phyloP scores from a whole-genome alignment of 1,140 invertebrate genomes.

The Uloborus diversus region DNA sequence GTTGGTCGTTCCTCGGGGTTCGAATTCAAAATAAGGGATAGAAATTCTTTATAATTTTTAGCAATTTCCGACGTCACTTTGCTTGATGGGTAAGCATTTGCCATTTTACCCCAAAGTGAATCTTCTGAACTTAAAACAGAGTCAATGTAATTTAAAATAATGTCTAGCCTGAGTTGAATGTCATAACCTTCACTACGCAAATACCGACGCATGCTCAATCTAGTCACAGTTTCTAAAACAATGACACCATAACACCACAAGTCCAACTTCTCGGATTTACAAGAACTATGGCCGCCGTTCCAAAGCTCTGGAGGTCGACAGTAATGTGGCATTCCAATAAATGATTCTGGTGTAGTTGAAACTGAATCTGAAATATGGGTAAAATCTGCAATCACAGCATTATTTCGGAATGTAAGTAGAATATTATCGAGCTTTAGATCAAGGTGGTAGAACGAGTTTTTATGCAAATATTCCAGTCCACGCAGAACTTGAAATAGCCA shows the following conservation, averaged over 20 bases:
- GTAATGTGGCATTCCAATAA: not conserved
- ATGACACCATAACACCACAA: not conserved
- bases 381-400: not conserved
- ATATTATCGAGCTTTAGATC: not conserved
- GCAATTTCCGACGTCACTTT: too few relatives aligned
- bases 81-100: not conserved
- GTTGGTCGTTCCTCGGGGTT: too few relatives aligned
- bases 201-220: not conserved
- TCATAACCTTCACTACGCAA: too few relatives aligned
- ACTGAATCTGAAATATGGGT: not conserved
- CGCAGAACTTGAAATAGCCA: not conserved
- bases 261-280: not conserved
- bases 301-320: not conserved
- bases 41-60: too few relatives aligned
- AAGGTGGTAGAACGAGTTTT: not conserved
- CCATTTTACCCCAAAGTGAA: not conserved
- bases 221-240: not conserved
- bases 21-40: too few relatives aligned
- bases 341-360: not conserved
- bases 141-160: not conserved
- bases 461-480: not conserved
- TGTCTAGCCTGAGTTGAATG: too few relatives aligned
- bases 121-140: not conserved
- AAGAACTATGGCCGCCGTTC: too few relatives aligned
- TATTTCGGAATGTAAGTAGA: not conserved